Evolutionary conservation across 1,140 invertebrate genomes (phyloP).

Genomic region (Belonocnema kinseyi): DNA sequence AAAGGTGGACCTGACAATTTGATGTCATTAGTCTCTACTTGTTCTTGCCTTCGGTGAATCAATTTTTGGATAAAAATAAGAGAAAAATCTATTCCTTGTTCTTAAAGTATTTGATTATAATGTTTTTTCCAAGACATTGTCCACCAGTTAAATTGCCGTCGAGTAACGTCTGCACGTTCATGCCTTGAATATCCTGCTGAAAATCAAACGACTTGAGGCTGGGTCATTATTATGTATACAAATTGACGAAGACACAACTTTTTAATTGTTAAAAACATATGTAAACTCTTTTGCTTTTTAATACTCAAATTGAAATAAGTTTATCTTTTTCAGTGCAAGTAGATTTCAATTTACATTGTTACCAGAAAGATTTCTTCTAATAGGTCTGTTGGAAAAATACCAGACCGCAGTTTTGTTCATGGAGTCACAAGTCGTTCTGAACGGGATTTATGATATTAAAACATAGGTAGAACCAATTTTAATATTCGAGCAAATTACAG

Average conservation of each 20-base stretch:
- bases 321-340: too few species aligned
- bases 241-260: background rate
- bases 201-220: background rate
- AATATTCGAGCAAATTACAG: conserved; percentile 14
- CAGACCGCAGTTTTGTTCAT: background rate
- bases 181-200: conserved; percentile 12
- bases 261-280: too few species aligned
- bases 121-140: conserved; percentile 8
- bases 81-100: background rate
- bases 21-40: too few species aligned
- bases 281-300: too few species aligned
- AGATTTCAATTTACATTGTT: too few species aligned
- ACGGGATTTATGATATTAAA: conserved; percentile 5
- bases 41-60: too few species aligned
- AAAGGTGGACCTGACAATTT: too few species aligned
- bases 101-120: background rate
- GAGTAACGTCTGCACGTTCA: conserved; percentile 5
- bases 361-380: background rate
- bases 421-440: background rate
- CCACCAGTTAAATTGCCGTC: conserved; percentile 2
- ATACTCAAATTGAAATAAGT: too few species aligned
- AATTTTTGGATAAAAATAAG: too few species aligned
- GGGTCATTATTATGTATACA: background rate
- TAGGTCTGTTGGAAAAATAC: background rate
- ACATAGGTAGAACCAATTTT: conserved; percentile 6